Base-by-base conservation (phyloP, 2,113 vertebrate species). In the Dryoscopus gambensis region DNA sequence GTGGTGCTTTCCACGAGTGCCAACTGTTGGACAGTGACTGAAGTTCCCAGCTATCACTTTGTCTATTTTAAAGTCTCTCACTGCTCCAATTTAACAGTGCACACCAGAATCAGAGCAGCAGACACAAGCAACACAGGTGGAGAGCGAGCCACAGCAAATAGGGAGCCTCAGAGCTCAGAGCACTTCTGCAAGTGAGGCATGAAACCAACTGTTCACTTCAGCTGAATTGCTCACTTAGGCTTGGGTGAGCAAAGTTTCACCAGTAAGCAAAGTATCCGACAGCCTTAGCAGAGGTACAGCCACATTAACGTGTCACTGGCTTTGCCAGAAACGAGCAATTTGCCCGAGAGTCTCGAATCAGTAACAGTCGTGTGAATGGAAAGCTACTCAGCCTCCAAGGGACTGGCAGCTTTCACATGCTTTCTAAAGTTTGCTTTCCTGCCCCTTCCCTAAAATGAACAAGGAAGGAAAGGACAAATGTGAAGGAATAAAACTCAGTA, bases 201-300 rank as follows among this genome's bases (percentile, higher is more conserved):
- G 73, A 84, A 89, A 81, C 71, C 71, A 78, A 20, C 71, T 10
- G 56, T 42, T 93, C 69, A 24, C 49, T 95, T 91, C 53, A 84
- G 71, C 82, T 90, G 53, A 84, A 84, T 31, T 60, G 88, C 90
- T 92, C 88, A 15, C n/a, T 84, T 86, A 56, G 84, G 59, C 60
- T 64, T 67, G 84, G 81, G 42, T 85, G 88, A 90, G 75, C 93
- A 81, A 94, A 89, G 44, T 92, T 88, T 60, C 76, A 88, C 33
- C 64, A 78, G 79, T 16, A 91, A 71, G 42, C 44, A 69, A 92
- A 80, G 68, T 24, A 56, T 79, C 64, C 68, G 68, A 63, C 40
- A 93, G 90, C 73, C 79, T 78, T 49, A 95, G 88, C 60, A 81
- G 83, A 44, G 37, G 42, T 75, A 68, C 1, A 12, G 39, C 18